Base-by-base conservation (phyloP, 2,797 vertebrate genomes). In the Hapalemur alaotrensis region DNA sequence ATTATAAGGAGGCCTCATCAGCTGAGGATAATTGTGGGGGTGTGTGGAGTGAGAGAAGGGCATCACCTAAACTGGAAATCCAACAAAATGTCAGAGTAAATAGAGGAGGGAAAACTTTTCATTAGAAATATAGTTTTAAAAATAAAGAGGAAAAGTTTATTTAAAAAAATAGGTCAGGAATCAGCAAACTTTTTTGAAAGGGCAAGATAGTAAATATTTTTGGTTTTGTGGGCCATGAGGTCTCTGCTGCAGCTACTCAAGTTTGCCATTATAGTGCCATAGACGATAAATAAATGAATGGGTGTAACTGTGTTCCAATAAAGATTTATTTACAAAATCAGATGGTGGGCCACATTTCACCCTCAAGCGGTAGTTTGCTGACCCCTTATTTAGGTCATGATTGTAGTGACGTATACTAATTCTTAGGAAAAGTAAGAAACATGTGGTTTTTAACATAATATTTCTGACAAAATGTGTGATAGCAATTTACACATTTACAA, bases 401-500 rank as follows among this genome's bases (percentile, higher is more conserved):
- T 57, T 91, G 73, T 61, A 75, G 38, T 17, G 0, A 50, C 11
- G 0, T 46, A 73, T 52, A 43, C 23, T 78, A 52, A 75, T 80
- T 95, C 18, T 84, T 80, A 65, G 38, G 23, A 63, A 87, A 94
- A 81, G 11, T 57, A 83, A 84, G 52, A 65, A 63, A 59, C 25
- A 0, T 28, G 13, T 43, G 10, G 23, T 22, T 59, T 70, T 78
- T 25, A 69, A 79, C 38, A 17, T 69, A 46, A 38, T 76, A 57
- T 91, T 88, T 96, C 61, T 93, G 73, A 82, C 32, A 93, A 78
- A 89, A 82, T 43, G 6, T 80, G 13, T 79, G 35, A 35, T 89
- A 70, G 59, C 50, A 17, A 57, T 79, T 78, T 14, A 13, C 11
- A 11, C 48, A 20, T 52, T 76, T 76, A 52, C 20, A 35, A 52